These are phyloP conservation scores for Carassius carassius DNA, from an alignment of 2,113 vertebrate species.

Conservation along the genomic window DNA sequence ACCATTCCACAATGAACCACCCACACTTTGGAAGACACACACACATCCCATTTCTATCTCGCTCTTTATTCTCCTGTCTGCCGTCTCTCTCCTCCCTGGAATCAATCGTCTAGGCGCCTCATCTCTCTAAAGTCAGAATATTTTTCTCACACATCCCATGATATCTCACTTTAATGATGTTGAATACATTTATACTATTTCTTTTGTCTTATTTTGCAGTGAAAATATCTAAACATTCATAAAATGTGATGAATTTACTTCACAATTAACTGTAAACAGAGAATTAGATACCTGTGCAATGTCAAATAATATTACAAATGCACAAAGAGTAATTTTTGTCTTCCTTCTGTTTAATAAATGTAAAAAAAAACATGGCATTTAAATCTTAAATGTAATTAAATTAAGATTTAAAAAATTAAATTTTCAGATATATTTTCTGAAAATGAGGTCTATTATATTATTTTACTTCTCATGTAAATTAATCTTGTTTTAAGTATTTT, in stretches of 20 bases:
- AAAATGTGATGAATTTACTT: neutral
- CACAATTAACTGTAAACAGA: neutral
- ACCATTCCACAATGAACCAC: slow-evolving; percentile 29
- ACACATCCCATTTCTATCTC: neutral
- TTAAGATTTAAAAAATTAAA: neutral
- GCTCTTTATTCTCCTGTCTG: neutral
- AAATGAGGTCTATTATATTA: neutral
- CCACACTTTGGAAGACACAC: slow-evolving; percentile 7
- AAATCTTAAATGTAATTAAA: neutral
- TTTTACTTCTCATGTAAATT: neutral
- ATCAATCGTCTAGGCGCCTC: neutral
- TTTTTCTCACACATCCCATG: slow-evolving; percentile 1
- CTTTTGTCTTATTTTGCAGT: neutral
- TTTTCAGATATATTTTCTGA: neutral
- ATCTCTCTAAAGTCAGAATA: neutral
- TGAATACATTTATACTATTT: neutral
- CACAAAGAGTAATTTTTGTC: neutral
- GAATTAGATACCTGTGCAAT: neutral
- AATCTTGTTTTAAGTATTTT: neutral
- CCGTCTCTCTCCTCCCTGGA: neutral
- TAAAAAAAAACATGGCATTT: neutral
- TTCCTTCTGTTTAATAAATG: neutral
- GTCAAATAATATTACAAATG: neutral
- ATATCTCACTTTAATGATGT: neutral
- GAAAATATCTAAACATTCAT: neutral